Percentiles rank a stretch among this genome's conserved stretches.
These are phyloP conservation scores for Apantesis nais DNA, from an alignment of 2,888 invertebrate species.

Conservation along the genomic window DNA sequence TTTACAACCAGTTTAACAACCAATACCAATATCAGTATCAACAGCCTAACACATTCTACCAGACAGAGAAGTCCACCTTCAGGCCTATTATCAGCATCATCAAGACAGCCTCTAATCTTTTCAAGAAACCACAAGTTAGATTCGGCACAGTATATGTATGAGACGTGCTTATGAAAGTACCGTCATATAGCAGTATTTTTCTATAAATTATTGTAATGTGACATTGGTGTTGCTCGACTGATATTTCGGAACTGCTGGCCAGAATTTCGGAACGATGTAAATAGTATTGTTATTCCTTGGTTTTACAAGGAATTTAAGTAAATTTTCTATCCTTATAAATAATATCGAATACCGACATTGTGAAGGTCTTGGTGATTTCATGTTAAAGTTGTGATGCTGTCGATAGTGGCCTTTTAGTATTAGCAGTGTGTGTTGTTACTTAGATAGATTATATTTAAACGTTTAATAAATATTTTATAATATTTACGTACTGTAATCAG, in stretches of 20 bases:
- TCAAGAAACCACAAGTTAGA: slow-evolving; percentile 77
- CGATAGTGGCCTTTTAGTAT: slow-evolving; percentile 80
- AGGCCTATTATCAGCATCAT: slow-evolving; percentile 80
- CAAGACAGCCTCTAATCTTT: slow-evolving; percentile 76
- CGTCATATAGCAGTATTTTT: slow-evolving; percentile 72
- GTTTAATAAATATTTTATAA: slow-evolving; percentile 68
- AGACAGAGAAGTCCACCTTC: slow-evolving; percentile 71
- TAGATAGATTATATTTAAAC: slow-evolving; percentile 66
- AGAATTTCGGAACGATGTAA: slow-evolving; percentile 75
- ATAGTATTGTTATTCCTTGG: slow-evolving; percentile 82
- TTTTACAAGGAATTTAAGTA: slow-evolving; percentile 81
- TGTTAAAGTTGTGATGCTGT: slow-evolving; percentile 69
- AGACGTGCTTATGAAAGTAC: slow-evolving; percentile 41
- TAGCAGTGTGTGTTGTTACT: slow-evolving; percentile 75
- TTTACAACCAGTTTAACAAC: slow-evolving; percentile 73
- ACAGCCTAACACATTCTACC: slow-evolving; percentile 55
- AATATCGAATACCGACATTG: slow-evolving; percentile 54
- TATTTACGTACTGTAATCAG: neutral
- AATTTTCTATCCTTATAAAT: slow-evolving; percentile 52
- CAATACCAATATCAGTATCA: slow-evolving; percentile 72
- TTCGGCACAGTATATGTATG: slow-evolving; percentile 78
- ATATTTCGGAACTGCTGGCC: slow-evolving; percentile 76
- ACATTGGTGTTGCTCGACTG: slow-evolving; percentile 82
- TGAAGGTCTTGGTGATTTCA: slow-evolving; percentile 73
- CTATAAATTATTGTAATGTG: slow-evolving; percentile 75